Evolutionary conservation across 2,113 vertebrate species (phyloP).

Genomic region (Grus americana): DNA sequence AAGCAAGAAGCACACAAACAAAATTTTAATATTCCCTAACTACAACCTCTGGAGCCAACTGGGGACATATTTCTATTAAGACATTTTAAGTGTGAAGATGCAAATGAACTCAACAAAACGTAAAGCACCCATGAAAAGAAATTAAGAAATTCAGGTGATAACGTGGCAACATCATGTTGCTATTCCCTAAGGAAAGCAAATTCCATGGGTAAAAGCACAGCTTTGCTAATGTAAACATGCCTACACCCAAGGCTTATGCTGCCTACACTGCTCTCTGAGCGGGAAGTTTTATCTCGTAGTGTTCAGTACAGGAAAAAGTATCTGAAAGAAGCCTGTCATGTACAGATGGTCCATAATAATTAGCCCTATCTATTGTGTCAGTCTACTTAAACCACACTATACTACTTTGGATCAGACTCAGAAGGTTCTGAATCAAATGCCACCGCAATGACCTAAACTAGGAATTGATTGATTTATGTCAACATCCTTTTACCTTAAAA

Average conservation of each 20-base stretch:
- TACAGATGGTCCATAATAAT: background rate
- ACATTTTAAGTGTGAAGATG: background rate
- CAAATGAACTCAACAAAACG: background rate
- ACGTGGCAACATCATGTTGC: background rate
- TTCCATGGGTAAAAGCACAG: background rate
- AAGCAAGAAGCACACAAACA: background rate
- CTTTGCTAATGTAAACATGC: background rate
- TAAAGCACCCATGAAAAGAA: background rate
- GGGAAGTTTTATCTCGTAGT: background rate
- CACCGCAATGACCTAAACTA: background rate
- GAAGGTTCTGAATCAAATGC: background rate
- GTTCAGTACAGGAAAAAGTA: background rate
- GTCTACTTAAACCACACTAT: background rate
- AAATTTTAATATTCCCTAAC: background rate
- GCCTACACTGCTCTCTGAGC: background rate
- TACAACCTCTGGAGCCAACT: background rate
- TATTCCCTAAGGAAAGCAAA: background rate
- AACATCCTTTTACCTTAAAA: conserved; percentile 9
- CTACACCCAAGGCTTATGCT: background rate
- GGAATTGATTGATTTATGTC: conserved; percentile 13
- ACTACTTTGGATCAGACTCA: background rate
- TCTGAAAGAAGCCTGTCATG: background rate
- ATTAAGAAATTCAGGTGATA: background rate
- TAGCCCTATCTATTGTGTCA: background rate
- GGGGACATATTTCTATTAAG: background rate